Evolutionary conservation across 1,140 invertebrate genomes (phyloP), one percentile per base, ranked within the genome.

Genomic region (Nasonia giraulti): DNA sequence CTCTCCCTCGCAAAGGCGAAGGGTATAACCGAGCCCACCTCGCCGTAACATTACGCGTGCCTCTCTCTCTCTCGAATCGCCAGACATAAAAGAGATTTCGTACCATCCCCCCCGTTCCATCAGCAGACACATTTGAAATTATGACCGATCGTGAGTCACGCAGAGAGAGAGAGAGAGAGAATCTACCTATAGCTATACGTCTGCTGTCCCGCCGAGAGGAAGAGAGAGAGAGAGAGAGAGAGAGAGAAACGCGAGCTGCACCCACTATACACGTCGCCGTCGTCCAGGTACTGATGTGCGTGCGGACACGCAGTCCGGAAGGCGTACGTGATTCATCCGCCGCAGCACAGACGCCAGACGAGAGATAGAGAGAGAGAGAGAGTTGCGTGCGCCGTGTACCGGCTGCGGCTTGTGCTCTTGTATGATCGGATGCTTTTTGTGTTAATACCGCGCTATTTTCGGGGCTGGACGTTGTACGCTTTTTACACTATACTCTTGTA

Each of bases 241-340:
- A 37, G 69, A 44, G 73, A 33, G 75, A 69, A 31, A 74, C 20
- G 55, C 68, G 62, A 80, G 83, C 78, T 85, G 78, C 78, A 76
- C 83, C 73, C 83, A 81, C 77, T 37, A 55, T 37, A 37, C 33
- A 37, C 40, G 40, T 44, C 40, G 5, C 8, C 68, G 8, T 14
- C 37, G 31, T 75, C 12, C 84, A 84, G 78, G 78, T 85, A 80
- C 33, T 86, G 77, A 87, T 88, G 86, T 88, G 89, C 89, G 87
- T 90, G 89, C 82, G 80, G 83, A 89, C 88, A 90, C 89, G 88
- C 90, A 90, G 86, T 89, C 88, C 87, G 89, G 90, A 89, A 90
- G 88, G 85, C 83, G 80, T 83, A 89, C 87, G 88, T 90, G 90
- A 91, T 88, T 91, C 90, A 91, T 90, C 88, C 81, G 82, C 74